These are phyloP conservation scores for Drosophila tristis DNA, from an alignment of 1,140 invertebrate genomes.

Conservation along the genomic window DNA sequence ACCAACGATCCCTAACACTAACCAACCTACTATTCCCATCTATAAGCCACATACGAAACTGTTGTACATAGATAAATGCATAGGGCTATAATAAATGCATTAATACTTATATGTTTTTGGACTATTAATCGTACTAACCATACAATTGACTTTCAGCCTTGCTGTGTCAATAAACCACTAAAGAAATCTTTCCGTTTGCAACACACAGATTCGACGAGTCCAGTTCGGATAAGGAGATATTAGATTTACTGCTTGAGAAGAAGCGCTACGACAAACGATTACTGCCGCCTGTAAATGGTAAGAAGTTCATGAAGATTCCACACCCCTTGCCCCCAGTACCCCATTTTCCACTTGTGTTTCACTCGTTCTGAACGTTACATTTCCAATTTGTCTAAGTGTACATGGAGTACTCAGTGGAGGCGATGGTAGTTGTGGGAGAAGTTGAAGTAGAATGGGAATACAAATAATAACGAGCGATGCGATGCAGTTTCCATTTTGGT, in stretches of 20 bases:
- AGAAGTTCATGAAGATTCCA: constrained; percentile 77
- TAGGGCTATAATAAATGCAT: constrained; percentile 11
- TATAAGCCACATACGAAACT: constrained; percentile 48
- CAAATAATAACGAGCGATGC: constrained; percentile 38
- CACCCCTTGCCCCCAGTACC: not conserved
- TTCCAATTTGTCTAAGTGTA: constrained; percentile 67
- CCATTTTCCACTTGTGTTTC: constrained; percentile 21
- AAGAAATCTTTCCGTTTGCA: constrained; percentile 3
- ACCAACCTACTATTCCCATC: constrained; percentile 22
- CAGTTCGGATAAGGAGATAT: constrained; percentile 94
- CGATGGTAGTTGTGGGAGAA: no score
- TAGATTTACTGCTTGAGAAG: constrained; percentile 91
- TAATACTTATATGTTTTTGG: constrained; percentile 4
- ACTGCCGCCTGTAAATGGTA: constrained; percentile 93
- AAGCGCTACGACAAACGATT: constrained; percentile 94
- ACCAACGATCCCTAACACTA: constrained; percentile 5
- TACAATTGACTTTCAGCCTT: not conserved
- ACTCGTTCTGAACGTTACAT: constrained; percentile 19
- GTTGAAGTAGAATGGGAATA: not conserved
- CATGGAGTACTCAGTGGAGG: not conserved
- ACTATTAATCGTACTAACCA: constrained; percentile 25
- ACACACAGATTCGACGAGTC: constrained; percentile 92
- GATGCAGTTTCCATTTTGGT: constrained; percentile 18
- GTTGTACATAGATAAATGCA: constrained; percentile 45
- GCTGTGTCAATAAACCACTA: not conserved